These are phyloP conservation scores for Mobula hypostoma DNA, from an alignment of 2,113 vertebrate genomes.

Conservation along the genomic window DNA sequence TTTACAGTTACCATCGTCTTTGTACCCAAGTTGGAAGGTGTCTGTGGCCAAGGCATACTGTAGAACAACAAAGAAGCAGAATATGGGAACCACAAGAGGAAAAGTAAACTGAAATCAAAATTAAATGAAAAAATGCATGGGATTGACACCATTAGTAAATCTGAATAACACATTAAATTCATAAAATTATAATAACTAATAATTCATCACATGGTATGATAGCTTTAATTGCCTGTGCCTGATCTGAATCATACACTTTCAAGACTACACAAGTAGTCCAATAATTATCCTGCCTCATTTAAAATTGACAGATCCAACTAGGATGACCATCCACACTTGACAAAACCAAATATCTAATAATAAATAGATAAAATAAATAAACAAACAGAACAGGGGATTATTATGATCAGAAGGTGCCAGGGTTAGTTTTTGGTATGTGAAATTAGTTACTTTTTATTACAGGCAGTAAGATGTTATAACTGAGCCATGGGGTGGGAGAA, in stretches of 20 bases:
- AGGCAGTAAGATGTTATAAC: not conserved
- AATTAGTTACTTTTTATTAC: not conserved
- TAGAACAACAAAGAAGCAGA: not conserved
- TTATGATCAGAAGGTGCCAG: not conserved
- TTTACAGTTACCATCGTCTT: conserved; percentile 52
- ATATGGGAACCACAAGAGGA: not conserved
- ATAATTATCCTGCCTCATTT: not conserved
- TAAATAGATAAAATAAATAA: too few species aligned
- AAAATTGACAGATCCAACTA: not conserved
- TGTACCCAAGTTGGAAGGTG: conserved; percentile 54
- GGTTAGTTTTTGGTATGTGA: not conserved
- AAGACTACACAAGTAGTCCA: not conserved
- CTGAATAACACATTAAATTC: too few species aligned
- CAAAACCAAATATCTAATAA: not conserved
- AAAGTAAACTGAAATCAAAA: not conserved
- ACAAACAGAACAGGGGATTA: too few species aligned
- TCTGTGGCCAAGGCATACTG: conserved; percentile 51
- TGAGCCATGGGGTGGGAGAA: not conserved
- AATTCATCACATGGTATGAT: not conserved
- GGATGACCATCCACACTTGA: not conserved
- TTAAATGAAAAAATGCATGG: not conserved
- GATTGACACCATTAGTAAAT: not conserved
- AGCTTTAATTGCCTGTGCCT: not conserved
- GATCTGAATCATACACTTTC: not conserved
- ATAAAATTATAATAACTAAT: not conserved